Evolutionary conservation across 2,113 vertebrate genomes (phyloP).

Genomic region (Nycticryphes semicollaris): DNA sequence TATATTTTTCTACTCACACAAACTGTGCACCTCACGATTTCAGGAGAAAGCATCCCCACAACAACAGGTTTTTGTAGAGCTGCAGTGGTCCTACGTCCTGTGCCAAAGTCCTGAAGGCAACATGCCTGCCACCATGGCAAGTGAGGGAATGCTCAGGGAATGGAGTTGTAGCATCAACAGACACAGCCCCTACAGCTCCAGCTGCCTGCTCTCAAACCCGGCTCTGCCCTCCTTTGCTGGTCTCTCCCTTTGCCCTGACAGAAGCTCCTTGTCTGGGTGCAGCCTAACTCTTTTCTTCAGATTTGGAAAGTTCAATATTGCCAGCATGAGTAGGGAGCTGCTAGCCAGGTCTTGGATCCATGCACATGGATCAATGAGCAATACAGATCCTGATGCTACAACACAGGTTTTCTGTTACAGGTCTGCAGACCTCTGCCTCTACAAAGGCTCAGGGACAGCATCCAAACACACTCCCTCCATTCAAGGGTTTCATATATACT

Average conservation of each 20-base stretch:
- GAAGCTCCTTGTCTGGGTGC: not conserved
- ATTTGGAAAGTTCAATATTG: not conserved
- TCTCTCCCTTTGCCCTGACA: not conserved
- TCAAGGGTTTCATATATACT: not conserved
- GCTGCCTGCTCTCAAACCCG: not conserved
- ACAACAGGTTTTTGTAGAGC: not conserved
- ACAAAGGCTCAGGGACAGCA: not conserved
- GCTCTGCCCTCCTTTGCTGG: not conserved
- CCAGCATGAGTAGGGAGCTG: rapidly evolving
- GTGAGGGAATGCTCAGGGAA: not conserved
- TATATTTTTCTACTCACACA: not conserved
- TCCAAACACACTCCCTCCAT: not conserved
- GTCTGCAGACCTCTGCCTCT: not conserved
- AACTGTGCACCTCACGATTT: not conserved
- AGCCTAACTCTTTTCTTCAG: not conserved
- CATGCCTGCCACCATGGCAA: rapidly evolving
- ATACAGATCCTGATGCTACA: not conserved
- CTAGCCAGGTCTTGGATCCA: not conserved
- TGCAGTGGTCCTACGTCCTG: not conserved
- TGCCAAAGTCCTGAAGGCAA: not conserved
- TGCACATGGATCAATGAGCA: rapidly evolving
- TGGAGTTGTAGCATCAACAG: not conserved
- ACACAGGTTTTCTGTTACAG: not conserved
- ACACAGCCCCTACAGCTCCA: not conserved
- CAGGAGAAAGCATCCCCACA: not conserved